phyloP scores from a whole-genome alignment of 2,797 vertebrate species.

The Myotis pilosus region DNA sequence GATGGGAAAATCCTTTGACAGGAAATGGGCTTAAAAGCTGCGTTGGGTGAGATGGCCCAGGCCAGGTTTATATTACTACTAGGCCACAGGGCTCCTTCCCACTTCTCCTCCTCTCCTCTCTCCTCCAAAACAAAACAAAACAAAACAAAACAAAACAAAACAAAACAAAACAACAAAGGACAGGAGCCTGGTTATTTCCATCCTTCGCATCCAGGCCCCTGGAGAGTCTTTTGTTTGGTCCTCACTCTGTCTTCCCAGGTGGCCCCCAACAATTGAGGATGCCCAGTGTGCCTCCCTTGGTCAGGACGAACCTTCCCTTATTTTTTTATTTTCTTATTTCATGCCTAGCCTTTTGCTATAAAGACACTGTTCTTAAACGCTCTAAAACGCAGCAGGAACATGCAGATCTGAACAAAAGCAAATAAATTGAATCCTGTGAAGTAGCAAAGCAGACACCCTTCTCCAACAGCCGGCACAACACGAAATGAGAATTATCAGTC shows the following conservation, averaged over 20 bases:
- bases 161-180: neutral
- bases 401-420: conserved; percentile 66
- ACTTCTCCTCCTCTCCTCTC: no score
- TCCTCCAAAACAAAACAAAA: neutral
- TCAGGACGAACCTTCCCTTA: conserved; percentile 18
- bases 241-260: neutral
- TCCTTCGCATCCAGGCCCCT: neutral
- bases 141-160: neutral
- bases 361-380: conserved; percentile 57
- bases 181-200: neutral
- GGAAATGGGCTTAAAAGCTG: neutral
- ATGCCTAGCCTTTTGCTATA: conserved; percentile 30
- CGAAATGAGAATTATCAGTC: conserved; percentile 60
- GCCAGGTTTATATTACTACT: neutral
- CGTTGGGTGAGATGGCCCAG: neutral
- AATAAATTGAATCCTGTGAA: conserved; percentile 60
- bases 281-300: neutral
- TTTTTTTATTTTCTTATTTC: conserved; percentile 44
- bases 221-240: neutral
- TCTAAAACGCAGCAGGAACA: conserved; percentile 56
- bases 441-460: conserved; percentile 45
- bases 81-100: neutral
- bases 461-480: neutral
- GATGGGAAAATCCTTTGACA: neutral
- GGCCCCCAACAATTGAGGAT: neutral